Evolutionary conservation across 2,797 vertebrate genomes (phyloP).

Genomic region (Eulemur mongoz): DNA sequence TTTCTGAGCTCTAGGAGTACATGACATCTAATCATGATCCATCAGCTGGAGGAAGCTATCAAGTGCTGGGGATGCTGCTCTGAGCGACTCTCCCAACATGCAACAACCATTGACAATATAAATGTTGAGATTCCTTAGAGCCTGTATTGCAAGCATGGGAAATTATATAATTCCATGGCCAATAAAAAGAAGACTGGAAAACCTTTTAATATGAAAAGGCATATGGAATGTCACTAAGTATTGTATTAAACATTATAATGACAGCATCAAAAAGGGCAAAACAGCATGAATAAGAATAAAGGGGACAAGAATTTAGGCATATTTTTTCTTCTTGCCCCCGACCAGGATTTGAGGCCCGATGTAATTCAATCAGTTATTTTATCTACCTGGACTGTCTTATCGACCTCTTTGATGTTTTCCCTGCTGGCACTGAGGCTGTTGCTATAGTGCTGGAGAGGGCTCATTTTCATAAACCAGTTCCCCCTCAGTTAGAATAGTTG

Average conservation of each 20-base stretch:
- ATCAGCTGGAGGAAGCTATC: not conserved
- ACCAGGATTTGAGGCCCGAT: not conserved
- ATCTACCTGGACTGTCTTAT: not conserved
- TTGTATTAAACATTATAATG: not conserved
- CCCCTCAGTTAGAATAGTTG: not conserved
- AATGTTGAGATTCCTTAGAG: not conserved
- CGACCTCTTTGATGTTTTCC: not conserved
- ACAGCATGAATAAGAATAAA: not conserved
- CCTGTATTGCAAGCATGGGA: not conserved
- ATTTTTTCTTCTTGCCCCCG: not conserved
- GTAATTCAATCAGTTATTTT: not conserved
- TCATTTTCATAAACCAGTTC: not conserved
- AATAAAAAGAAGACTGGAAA: not conserved
- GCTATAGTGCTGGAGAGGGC: not conserved
- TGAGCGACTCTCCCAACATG: not conserved
- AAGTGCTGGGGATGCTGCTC: not conserved
- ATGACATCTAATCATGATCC: not conserved
- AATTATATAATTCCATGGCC: not conserved
- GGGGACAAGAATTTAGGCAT: not conserved
- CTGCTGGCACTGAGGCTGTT: not conserved
- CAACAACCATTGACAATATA: not conserved
- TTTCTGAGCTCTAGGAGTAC: not conserved
- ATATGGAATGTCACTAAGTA: not conserved
- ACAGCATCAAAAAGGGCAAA: not conserved
- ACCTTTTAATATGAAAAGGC: not conserved